Evolutionary conservation across 2,797 vertebrate species (phyloP).

Genomic region (Enteromius afrohamiltoni): DNA sequence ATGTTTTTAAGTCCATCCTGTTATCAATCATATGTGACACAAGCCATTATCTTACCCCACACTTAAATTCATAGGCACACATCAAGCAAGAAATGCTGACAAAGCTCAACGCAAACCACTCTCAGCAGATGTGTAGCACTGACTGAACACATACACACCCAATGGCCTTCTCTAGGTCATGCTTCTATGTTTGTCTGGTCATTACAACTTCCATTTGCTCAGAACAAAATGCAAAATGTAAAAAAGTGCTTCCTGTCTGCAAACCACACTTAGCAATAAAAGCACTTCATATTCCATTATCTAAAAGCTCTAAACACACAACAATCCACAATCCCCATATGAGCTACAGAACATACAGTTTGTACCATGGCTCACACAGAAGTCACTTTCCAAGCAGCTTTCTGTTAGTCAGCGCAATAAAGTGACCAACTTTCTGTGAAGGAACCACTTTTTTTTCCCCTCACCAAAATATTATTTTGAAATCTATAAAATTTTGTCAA

Average conservation of each 20-base stretch:
- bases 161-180: not conserved
- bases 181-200: conserved; percentile 33
- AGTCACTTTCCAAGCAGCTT: not conserved
- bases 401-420: not conserved
- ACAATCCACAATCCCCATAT: conserved; percentile 17
- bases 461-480: not conserved
- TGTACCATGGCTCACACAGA: not conserved
- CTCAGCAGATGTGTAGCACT: conserved; percentile 45
- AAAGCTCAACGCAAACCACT: conserved; percentile 27
- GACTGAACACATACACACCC: conserved; percentile 32
- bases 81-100: conserved; percentile 48
- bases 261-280: conserved; percentile 35
- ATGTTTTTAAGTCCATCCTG: conserved; percentile 23
- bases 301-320: conserved; percentile 42
- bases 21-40: conserved; percentile 38
- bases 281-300: conserved; percentile 48
- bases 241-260: conserved; percentile 31
- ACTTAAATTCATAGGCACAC: conserved; percentile 15
- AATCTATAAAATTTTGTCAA: not conserved
- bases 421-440: not conserved
- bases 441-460: not conserved
- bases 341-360: conserved; percentile 21
- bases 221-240: conserved; percentile 34
- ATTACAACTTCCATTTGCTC: conserved; percentile 50
- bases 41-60: conserved; percentile 24